Base-by-base conservation (phyloP, 1,140 invertebrate genomes). In the Trichonephila clavata region DNA sequence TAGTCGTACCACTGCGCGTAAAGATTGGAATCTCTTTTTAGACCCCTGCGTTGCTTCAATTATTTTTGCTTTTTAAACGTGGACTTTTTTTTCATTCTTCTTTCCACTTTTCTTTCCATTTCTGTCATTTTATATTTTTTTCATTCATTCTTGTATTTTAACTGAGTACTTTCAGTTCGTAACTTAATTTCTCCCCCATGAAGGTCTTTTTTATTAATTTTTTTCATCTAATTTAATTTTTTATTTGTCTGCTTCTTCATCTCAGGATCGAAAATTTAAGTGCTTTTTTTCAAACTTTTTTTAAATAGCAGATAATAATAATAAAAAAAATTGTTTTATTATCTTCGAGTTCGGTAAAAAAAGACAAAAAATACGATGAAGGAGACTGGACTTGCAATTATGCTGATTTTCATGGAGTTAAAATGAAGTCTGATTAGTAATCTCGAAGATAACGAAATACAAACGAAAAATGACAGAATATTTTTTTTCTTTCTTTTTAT, bases 61-160 rank as follows among this genome's bases (percentile, higher is more conserved):
- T 93, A 93, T 93, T 93, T 93, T 93, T 93, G 92, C 92, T 93
- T 93, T 89, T 93, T 93, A 86, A 93, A 93, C 71, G 86, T 60
- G 57, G 60, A 87, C 68, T 60, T 43, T 61, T 94, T 93, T 59
- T 61, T 61, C 13, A 16, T 57, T 59, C 32, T 94, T 94, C 32
- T 87, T 88, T 93, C 39, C 39, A 59, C 80, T 93, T 59, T 93
- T 60, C 80, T 86, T 68, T 86, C 57, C 84, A 57, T 90, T 90
- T 90, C 77, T 59, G 24, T 89, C 65, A 57, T 92, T 86, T 80
- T 94, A 83, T 65, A 83, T 89, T 18, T 90, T 90, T 90, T 93
- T 71, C 77, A 71, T 77, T 90, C 50, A 65, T 88, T 93, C 87
- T 59, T 88, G 83, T 88, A 93, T 93, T 93, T 93, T 93, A 93